These are phyloP conservation scores for Crematogaster levior DNA, from an alignment of 2,888 invertebrate genomes.

Conservation along the genomic window DNA sequence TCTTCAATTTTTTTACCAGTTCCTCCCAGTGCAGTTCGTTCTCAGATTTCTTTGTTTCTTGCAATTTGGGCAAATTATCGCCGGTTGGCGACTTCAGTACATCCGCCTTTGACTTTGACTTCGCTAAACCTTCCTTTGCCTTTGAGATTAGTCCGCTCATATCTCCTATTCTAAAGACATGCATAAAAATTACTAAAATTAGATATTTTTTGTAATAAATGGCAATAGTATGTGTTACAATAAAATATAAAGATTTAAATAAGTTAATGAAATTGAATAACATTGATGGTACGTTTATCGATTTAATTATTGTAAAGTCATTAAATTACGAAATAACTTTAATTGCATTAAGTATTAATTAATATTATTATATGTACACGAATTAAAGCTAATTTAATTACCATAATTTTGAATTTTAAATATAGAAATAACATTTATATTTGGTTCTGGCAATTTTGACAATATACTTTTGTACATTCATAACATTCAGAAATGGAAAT, in stretches of 20 bases:
- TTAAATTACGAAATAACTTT: background rate
- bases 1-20: conserved; percentile 91
- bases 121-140: conserved; percentile 96
- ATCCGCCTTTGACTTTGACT: conserved; percentile 94
- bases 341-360: background rate
- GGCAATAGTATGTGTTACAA: background rate
- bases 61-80: conserved; percentile 89
- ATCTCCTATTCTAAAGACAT: conserved; percentile 89
- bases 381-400: conserved; percentile 9
- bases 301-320: conserved; percentile 6
- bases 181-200: background rate
- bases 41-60: conserved; percentile 94
- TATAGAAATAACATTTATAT: conserved; percentile 2
- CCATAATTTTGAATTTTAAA: background rate
- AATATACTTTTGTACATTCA: conserved; percentile 3
- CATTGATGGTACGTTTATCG: background rate
- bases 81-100: conserved; percentile 90
- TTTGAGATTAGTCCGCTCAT: conserved; percentile 96
- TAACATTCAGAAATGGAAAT: background rate
- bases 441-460: conserved; percentile 5
- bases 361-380: background rate
- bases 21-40: conserved; percentile 99
- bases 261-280: background rate
- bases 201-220: background rate
- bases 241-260: background rate